Base-by-base conservation (phyloP, 1,140 invertebrate genomes). In the Wiebesia pumilae region DNA sequence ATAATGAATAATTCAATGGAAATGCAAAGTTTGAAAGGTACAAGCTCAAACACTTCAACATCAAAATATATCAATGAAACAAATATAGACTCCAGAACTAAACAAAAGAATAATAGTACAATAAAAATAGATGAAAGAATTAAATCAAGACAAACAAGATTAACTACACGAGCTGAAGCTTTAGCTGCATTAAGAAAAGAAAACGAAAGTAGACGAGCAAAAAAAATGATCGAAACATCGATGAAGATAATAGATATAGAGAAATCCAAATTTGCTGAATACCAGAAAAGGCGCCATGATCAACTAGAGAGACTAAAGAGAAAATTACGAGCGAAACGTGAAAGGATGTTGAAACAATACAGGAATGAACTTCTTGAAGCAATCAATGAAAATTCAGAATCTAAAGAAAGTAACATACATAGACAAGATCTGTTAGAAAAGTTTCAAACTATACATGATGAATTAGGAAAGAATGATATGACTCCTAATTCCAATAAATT, bases 261-360 rank as follows among this genome's bases (percentile, higher is more conserved):
- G 40, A 71, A 62, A 24, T 73, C 21, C 3, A 90, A 81, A 83
- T 75, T 85, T 54, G 24, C 83, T 3, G 81, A 88, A n/a, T 58
- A 83, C 21, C 80, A 83, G 19, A 86, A 40, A 24, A 90, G 81
- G 83, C 88, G 86, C 14, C 16, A 30, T 0, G 81, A 90, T n/a
- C 88, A 88, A 51, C 58, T 89, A 12, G 58, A 87, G 4, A 89
- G 88, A 7, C 30, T 89, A 12, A 89, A 62, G 30, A 54, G 88
- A 43, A 90, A 87, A 79, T 51, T 92, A n/a, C 73, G 87, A 38
- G 73, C 67, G 0, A 91, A 80, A 81, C 85, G 84, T 14, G 83
- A 88, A 0, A 85, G 88, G 69, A 62, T 89, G 1, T 77, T 90
- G 12, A 79, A 91, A 21, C 82, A 89, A 40, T 88, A 86, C 67